Percentiles rank a stretch among this genome's conserved stretches.
These are phyloP conservation scores for Drosophila saltans DNA, from an alignment of 1,140 invertebrate species.

Conservation along the genomic window DNA sequence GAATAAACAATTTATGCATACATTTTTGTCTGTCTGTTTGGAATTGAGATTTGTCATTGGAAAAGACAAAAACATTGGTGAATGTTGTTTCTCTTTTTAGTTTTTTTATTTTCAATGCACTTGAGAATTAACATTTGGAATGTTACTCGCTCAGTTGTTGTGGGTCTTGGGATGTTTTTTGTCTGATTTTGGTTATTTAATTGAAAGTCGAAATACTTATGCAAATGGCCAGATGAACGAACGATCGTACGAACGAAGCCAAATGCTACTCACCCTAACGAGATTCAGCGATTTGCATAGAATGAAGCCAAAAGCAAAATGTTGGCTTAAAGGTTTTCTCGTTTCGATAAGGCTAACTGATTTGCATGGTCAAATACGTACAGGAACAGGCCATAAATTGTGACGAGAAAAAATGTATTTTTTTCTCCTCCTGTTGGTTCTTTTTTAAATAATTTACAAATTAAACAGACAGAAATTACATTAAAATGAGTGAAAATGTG, in stretches of 20 bases:
- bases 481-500: slow-evolving; percentile 71
- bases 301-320: slow-evolving; percentile 44
- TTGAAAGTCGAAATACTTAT: slow-evolving; percentile 78
- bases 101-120: slow-evolving; percentile 52
- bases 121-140: slow-evolving; percentile 81
- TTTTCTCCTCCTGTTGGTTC: slow-evolving; percentile 1
- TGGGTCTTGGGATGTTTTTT: background rate
- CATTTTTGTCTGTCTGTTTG: slow-evolving; percentile 40
- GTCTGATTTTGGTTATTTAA: slow-evolving; percentile 67
- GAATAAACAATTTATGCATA: slow-evolving; percentile 66
- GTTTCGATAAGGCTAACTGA: slow-evolving; percentile 36
- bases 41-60: slow-evolving; percentile 64
- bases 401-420: slow-evolving; percentile 8
- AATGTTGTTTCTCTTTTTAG: slow-evolving; percentile 59
- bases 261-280: slow-evolving; percentile 48
- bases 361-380: slow-evolving; percentile 54
- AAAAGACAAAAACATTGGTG: slow-evolving; percentile 37
- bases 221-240: slow-evolving; percentile 51
- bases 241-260: background rate
- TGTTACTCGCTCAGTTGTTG: slow-evolving; percentile 24
- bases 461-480: slow-evolving; percentile 76
- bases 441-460: slow-evolving; percentile 74
- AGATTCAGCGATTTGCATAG: slow-evolving; percentile 69
- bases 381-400: slow-evolving; percentile 4
- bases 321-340: background rate